Evolutionary conservation across 2,888 invertebrate species (phyloP), one percentile per base, ranked within the genome.

Genomic region (Tinea semifulvella): DNA sequence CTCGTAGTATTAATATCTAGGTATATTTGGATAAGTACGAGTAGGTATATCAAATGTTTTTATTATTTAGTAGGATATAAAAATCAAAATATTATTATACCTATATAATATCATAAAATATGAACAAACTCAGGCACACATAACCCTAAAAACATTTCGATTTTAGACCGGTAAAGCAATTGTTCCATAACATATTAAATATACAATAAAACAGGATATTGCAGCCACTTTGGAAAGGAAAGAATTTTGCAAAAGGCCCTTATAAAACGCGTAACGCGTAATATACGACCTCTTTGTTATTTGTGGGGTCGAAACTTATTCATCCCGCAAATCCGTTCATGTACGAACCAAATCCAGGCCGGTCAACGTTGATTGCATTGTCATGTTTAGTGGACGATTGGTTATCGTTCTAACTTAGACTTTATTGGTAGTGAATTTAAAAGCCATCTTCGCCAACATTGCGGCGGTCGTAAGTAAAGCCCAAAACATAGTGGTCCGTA

Each of bases 351-450:
- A 80, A 79, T 77, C 80, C 79, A 68, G 70, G 68, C 63, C 74
- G 80, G 80, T 80, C 80, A 79, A 73, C 79, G 77, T 70, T 79
- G 79, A 80, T 79, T 79, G 80, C 80, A 75, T 76, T 79, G 80
- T 79, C 80, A 77, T 79, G 75, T 77, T 72, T 69, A 66, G 64
- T 62, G 64, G 65, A 60, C 64, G 49, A 42, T 44, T 27, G 25
- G 36, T 13, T 36, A 25, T 14, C 44, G 44, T n/a, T 19, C 48
- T 36, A 68, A 53, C 56, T 51, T 47, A 39, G 48, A 52, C 57
- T 56, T 59, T 65, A 20, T 1, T 0, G 0, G 2, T 1, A 18
- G 44, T 1, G 18, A 0, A n/a, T 10, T 49, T 56, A 65, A 55
- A 56, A 38, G 45, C 47, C 50, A 59, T 48, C 56, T 55, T 58